Conservation (phyloP, 2,888 invertebrate genomes). For the Furcula furcula region DNA sequence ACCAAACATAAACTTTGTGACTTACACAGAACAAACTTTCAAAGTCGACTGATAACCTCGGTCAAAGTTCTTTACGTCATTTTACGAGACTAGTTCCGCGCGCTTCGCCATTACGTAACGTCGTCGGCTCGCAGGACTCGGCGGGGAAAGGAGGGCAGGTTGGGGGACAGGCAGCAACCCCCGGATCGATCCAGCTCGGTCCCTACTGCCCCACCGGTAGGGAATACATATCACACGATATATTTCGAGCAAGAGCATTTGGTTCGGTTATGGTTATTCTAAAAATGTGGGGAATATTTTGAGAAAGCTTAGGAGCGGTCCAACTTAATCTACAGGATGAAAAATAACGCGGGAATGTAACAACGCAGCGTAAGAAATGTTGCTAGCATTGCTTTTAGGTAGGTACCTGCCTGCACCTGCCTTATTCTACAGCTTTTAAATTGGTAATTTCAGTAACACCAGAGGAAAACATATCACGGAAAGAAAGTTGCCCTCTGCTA, state of each 20-base stretch:
- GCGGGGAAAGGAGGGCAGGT: slow-evolving; percentile 16
- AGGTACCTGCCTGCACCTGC: no score
- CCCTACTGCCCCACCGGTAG: slow-evolving; percentile 14
- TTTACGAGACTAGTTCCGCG: slow-evolving; percentile 18
- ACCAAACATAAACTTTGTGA: not conserved
- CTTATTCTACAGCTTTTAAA: no score
- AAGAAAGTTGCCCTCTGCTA: no score
- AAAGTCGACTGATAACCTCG: slow-evolving; percentile 48
- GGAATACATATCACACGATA: slow-evolving; percentile 1
- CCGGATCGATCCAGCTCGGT: slow-evolving; percentile 48
- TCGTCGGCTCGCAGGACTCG: slow-evolving; percentile 16
- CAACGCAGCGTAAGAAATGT: no score
- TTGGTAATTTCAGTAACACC: no score
- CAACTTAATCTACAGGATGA: no score
- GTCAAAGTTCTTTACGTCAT: slow-evolving; percentile 47
- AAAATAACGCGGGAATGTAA: no score
- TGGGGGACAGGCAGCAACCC: slow-evolving; percentile 31
- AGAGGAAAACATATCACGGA: no score
- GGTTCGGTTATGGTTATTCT: not conserved
- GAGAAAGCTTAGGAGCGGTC: no score
- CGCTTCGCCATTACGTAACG: slow-evolving; percentile 26
- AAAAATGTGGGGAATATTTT: not conserved
- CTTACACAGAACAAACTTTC: slow-evolving; percentile 34
- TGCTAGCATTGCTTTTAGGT: not conserved
- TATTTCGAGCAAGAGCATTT: slow-evolving; percentile 3